phyloP scores from a whole-genome alignment of 2,113 vertebrate species.

The Ophthalmolycus amberensis region DNA sequence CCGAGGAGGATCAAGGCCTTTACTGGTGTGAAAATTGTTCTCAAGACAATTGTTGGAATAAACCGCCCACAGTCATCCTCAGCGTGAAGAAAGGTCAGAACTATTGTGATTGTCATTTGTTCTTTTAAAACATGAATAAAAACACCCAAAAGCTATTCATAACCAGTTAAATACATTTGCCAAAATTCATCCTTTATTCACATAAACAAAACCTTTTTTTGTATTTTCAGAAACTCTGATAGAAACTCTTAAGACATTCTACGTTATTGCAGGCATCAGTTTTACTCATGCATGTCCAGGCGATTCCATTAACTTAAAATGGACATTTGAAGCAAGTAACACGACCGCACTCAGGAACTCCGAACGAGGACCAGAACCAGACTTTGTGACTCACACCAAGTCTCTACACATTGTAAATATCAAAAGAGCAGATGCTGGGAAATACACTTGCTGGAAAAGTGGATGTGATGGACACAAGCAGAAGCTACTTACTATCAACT shows the following conservation, averaged over 20 bases:
- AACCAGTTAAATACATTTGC: background rate
- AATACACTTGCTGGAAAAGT: slow-evolving; percentile 66
- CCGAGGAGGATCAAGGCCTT: slow-evolving; percentile 55
- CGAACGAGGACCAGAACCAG: background rate
- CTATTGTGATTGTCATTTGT: background rate
- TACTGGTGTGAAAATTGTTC: slow-evolving; percentile 67
- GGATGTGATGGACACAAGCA: slow-evolving; percentile 4
- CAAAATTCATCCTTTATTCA: background rate
- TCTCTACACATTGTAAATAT: slow-evolving; percentile 51
- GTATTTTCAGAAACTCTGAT: slow-evolving; percentile 26
- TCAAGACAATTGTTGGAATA: fast-evolving
- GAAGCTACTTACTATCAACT: slow-evolving; percentile 42
- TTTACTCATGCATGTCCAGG: slow-evolving; percentile 40
- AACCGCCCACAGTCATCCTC: background rate
- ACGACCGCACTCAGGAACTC: background rate
- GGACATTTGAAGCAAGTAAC: slow-evolving; percentile 47
- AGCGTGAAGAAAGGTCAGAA: slow-evolving; percentile 61
- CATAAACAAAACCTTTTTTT: background rate
- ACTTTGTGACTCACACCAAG: slow-evolving; percentile 5
- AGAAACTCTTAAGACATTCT: background rate
- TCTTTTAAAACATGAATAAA: background rate
- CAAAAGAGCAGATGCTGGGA: slow-evolving; percentile 49
- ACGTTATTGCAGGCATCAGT: slow-evolving; percentile 12
- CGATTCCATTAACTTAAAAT: background rate
- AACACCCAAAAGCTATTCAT: background rate